Conservation (phyloP, 2,888 invertebrate species). For the Lepidocyrtinus sp. region DNA sequence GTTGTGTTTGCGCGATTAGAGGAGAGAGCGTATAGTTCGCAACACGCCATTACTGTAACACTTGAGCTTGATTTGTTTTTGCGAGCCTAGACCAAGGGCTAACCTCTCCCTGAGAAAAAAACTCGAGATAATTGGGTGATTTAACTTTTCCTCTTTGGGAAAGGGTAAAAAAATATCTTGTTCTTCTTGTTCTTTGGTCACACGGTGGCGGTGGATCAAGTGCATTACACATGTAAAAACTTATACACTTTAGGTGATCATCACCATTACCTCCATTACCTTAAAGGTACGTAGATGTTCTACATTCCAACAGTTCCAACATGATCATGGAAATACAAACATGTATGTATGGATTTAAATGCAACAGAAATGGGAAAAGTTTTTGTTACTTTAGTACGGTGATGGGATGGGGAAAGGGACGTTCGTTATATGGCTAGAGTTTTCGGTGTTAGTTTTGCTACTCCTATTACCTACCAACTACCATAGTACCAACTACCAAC, state of each 20-base stretch:
- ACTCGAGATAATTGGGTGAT: conserved; percentile 47
- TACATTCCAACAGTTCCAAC: neutral
- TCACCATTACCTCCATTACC: neutral
- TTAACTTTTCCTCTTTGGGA: conserved; percentile 26
- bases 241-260: neutral
- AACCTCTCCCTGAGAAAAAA: conserved; percentile 12
- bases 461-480: neutral
- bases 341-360: neutral
- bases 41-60: conserved; percentile 15
- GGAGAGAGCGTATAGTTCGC: neutral
- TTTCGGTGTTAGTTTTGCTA: neutral
- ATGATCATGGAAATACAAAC: neutral
- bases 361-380: conserved; percentile 12
- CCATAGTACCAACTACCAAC: neutral
- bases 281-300: neutral
- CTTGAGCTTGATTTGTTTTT: conserved; percentile 18
- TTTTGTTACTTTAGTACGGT: neutral
- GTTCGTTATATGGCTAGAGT: too few relatives aligned
- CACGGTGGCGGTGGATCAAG: neutral
- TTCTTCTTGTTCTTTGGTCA: neutral
- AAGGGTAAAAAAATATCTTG: too few relatives aligned
- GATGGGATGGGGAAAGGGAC: neutral
- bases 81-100: neutral
- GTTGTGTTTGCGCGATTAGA: neutral
- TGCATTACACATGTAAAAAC: neutral